Evolutionary conservation across 2,797 vertebrate species (phyloP), one percentile per base, ranked within the genome.

Genomic region (Gambelia wislizenii): DNA sequence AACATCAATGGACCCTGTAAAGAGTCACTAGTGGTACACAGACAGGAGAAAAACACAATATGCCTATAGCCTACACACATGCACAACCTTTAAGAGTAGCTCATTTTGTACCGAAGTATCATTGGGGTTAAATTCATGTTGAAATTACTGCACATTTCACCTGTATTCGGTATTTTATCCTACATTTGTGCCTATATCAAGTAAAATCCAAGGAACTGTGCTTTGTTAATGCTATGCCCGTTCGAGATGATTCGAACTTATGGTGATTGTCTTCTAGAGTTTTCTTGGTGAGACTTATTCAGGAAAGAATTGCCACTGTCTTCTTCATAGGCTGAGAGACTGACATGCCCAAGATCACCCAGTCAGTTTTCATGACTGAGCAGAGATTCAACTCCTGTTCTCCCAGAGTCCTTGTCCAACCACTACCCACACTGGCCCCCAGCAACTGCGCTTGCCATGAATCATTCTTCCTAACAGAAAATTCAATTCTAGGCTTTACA

Each of bases 61-160:
- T 7, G 79, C 85, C 18, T 49, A 89, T 16, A 18, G 33, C 87
- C 79, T n/a, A 54, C 16, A 87, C 52, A 42, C 87, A 75, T n/a
- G 44, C 20, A 87, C 52, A 42, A 13, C 54, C 59, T 54, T 56
- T 67, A 67, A 27, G 64, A 47, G n/a, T 9, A 18, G 7, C 27
- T 64, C 39, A 44, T 44, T 44, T 47, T 49, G 39, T 74, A 25
- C 25, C 13, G 36, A 56, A 69, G 9, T 22, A 83, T 12, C 61
- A n/a, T 36, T 85, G 20, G 14, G 70, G 33, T 59, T 16, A 20
- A 52, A 39, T 75, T 30, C 56, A 75, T 13, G 12, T 2, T 5
- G 42, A 30, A 52, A 67, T 67, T 5, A 20, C 54, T 69, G n/a
- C n/a, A n/a, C n/a, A n/a, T n/a, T n/a, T n/a, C n/a, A n/a, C n/a